Evolutionary conservation across 2,888 invertebrate species (phyloP).

Genomic region (Cephalotes varians): DNA sequence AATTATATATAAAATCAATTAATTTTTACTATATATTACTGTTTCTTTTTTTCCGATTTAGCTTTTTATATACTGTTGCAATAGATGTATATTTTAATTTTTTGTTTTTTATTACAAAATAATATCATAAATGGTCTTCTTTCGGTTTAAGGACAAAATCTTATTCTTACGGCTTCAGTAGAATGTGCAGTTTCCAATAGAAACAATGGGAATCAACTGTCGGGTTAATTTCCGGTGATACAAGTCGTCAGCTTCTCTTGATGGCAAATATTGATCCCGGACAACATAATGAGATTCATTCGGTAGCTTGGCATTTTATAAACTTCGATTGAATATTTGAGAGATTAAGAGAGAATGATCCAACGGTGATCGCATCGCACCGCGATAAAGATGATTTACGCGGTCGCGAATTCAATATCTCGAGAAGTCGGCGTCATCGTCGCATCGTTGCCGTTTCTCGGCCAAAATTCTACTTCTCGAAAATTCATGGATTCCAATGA

Average conservation of each 20-base stretch:
- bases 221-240: slow-evolving; percentile 33
- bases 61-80: neutral
- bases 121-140: neutral
- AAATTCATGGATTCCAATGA: slow-evolving; percentile 47
- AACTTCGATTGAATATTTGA: slow-evolving; percentile 65
- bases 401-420: slow-evolving; percentile 57
- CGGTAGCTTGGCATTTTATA: slow-evolving; percentile 52
- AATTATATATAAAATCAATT: neutral
- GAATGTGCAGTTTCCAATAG: neutral
- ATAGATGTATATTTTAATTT: neutral
- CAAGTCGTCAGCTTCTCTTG: slow-evolving; percentile 22
- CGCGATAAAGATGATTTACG: slow-evolving; percentile 62
- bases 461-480: slow-evolving; percentile 36
- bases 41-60: neutral
- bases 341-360: slow-evolving; percentile 49
- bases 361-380: slow-evolving; percentile 7
- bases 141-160: neutral
- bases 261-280: slow-evolving; percentile 37
- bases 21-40: neutral
- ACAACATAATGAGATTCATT: slow-evolving; percentile 55
- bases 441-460: slow-evolving; percentile 22
- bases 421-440: slow-evolving; percentile 38
- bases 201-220: slow-evolving; percentile 36
- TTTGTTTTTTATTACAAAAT: too few relatives aligned
- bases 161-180: neutral